Evolutionary conservation across 2,888 invertebrate species (phyloP).

Genomic region (Apamea epomidion): DNA sequence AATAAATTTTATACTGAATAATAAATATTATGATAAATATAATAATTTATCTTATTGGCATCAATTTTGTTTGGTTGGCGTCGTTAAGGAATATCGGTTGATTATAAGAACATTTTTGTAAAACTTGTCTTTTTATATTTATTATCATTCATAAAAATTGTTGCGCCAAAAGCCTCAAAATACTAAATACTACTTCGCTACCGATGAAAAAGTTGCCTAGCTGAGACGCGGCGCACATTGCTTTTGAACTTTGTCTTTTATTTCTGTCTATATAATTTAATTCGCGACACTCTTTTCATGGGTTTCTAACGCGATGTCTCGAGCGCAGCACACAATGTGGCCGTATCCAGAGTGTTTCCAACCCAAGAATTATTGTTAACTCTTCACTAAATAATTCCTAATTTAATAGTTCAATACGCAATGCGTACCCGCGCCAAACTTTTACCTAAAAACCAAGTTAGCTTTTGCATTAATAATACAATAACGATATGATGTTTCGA

Average conservation of each 20-base stretch:
- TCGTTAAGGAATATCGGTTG: conserved; percentile 74
- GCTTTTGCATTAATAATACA: conserved; percentile 86
- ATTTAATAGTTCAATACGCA: conserved; percentile 24
- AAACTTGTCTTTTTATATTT: conserved; percentile 75
- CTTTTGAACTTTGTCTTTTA: conserved; percentile 9
- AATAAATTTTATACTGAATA: conserved; percentile 61
- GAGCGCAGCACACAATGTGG: neutral
- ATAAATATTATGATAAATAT: too few species aligned
- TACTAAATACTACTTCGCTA: conserved; percentile 80
- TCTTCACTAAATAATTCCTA: neutral
- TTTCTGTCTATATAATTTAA: neutral
- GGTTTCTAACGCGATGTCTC: neutral
- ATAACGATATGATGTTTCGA: conserved; percentile 89
- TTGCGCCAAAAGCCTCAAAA: conserved; percentile 83
- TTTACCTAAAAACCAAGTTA: conserved; percentile 43
- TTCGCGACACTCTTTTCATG: neutral
- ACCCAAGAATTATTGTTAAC: too few species aligned
- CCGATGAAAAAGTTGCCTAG: conserved; percentile 58
- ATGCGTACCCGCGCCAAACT: conserved; percentile 28
- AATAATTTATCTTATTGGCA: conserved; percentile 76
- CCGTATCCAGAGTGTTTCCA: too few species aligned
- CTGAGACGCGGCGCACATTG: conserved; percentile 44
- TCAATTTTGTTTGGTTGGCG: conserved; percentile 76
- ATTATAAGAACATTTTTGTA: conserved; percentile 66
- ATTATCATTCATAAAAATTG: conserved; percentile 72